Conservation (phyloP, 1,140 invertebrate species). For the Trypoxylus dichotomus region DNA sequence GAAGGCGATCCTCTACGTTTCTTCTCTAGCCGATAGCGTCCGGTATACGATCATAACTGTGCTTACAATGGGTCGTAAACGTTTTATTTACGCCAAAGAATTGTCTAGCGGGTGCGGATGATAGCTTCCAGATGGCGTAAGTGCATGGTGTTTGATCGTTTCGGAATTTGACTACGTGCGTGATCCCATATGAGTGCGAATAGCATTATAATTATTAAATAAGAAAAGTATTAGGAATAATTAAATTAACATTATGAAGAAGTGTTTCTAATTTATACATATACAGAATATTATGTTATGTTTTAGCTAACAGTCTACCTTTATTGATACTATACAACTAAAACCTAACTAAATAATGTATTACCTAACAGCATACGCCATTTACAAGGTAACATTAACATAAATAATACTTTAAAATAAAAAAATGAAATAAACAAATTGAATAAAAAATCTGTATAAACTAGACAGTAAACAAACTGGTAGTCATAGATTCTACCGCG, state of each 20-base stretch:
- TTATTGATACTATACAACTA: background rate
- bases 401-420: too few relatives aligned
- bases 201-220: background rate
- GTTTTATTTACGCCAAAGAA: background rate
- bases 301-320: too few relatives aligned
- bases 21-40: background rate
- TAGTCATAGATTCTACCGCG: too few relatives aligned
- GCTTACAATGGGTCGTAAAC: conserved; percentile 10
- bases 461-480: too few relatives aligned
- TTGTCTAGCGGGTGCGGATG: background rate
- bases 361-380: background rate
- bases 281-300: too few relatives aligned
- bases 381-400: background rate
- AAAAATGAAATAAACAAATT: too few relatives aligned
- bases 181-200: background rate
- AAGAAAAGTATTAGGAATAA: background rate
- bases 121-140: background rate
- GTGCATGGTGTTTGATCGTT: background rate
- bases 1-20: background rate
- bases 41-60: background rate
- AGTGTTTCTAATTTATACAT: too few relatives aligned
- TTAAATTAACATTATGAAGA: background rate
- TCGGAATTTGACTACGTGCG: background rate
- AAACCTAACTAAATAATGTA: background rate
- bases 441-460: too few relatives aligned